phyloP scores from a whole-genome alignment of 2,888 invertebrate species.

The Thereva unica region DNA sequence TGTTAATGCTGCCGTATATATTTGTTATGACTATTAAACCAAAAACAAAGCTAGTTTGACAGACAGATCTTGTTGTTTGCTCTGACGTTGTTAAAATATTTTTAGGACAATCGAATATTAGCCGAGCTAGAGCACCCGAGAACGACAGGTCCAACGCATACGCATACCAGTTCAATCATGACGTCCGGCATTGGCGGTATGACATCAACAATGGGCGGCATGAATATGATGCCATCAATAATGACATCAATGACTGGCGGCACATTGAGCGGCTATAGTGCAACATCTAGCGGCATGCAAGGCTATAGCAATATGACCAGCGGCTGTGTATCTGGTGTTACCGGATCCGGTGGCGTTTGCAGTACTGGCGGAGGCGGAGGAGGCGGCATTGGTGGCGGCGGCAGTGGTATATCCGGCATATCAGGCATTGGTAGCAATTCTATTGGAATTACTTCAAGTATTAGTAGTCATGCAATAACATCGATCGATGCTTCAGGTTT shows the following conservation, averaged over 20 bases:
- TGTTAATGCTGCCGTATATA: too few species aligned
- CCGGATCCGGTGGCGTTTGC: background rate
- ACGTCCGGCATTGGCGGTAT: slow-evolving; percentile 43
- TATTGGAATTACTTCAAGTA: slow-evolving; percentile 65
- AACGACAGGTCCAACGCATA: slow-evolving; percentile 53
- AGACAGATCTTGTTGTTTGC: slow-evolving; percentile 11
- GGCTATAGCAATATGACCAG: slow-evolving; percentile 30
- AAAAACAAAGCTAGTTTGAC: slow-evolving; percentile 1
- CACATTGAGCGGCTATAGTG: slow-evolving; percentile 25
- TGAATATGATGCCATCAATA: slow-evolving; percentile 31
- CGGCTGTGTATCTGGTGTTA: slow-evolving; percentile 4
- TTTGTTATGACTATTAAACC: too few species aligned
- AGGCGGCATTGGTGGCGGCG: slow-evolving; percentile 16
- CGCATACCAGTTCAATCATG: slow-evolving; percentile 54
- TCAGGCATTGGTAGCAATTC: slow-evolving; percentile 48
- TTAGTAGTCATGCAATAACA: slow-evolving; percentile 69
- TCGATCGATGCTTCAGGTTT: slow-evolving; percentile 60
- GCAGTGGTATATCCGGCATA: slow-evolving; percentile 28
- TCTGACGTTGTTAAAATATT: slow-evolving; percentile 39
- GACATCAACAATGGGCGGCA: slow-evolving; percentile 27
- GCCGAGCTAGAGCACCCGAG: slow-evolving; percentile 88
- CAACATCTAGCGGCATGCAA: slow-evolving; percentile 31
- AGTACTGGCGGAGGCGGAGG: slow-evolving; percentile 13
- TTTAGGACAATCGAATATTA: slow-evolving; percentile 76
- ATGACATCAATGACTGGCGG: slow-evolving; percentile 38